Evolutionary conservation across 2,888 invertebrate species (phyloP), one percentile per base, ranked within the genome.

Genomic region (Elmis aenea): DNA sequence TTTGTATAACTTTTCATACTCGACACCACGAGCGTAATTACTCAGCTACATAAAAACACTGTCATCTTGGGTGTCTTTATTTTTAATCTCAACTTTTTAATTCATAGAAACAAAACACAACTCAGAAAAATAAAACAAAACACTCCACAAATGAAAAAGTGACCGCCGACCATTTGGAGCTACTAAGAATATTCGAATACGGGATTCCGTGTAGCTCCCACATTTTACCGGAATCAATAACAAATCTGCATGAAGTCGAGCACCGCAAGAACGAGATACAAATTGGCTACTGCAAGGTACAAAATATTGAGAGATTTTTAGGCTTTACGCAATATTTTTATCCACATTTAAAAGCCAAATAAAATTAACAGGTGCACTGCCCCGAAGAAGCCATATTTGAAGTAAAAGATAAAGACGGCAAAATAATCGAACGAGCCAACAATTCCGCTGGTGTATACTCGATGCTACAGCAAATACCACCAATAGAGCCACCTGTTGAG

Each of bases 361-460:
- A n/a, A n/a, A n/a, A n/a, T n/a, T n/a, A n/a, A n/a, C n/a, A n/a
- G n/a, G 46, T 62, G 14, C 58, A 66, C 13, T 79, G 79, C 55
- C 55, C 58, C 2, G 61, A 61, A 34, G 60, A 67, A 15, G 48
- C 59, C 15, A 54, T 77, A 33, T 79, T 77, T 53, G 70, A 74
- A 55, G 66, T 75, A 11, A 61, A 67, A 42, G 71, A 81, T 58
- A 60, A 69, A 54, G 54, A 63, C 26, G 75, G 77, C 1, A 65
- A 69, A 2, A 49, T 78, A 25, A 51, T 77, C 18, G 79, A 80
- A 64, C 64, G 57, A 38, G 77, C 72, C 0, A 78, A 79, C 53
- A 80, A 79, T 57, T 73, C 74, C 12, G 77, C 71, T 2, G 79
- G 77, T n/a, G 66, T 77, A 34, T 79, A 71, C 58, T 74, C 75